Percentiles rank a stretch among this genome's conserved stretches.
These are phyloP conservation scores for Cryptoblepharus egeriae DNA, from an alignment of 2,797 vertebrate species.

Conservation along the genomic window DNA sequence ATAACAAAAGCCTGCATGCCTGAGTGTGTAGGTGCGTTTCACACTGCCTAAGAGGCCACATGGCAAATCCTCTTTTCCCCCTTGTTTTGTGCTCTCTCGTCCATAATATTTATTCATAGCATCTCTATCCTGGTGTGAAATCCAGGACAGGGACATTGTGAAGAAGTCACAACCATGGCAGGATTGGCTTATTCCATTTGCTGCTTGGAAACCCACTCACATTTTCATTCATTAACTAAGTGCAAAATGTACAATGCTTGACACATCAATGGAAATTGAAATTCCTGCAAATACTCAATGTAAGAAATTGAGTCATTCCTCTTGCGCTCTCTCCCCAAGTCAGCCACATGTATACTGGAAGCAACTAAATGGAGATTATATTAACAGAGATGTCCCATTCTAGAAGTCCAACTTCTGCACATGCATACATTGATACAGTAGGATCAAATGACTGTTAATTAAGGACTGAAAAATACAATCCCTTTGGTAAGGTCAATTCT, in stretches of 20 bases:
- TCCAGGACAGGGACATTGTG: conserved; percentile 68
- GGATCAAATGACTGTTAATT: neutral
- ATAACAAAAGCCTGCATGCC: conserved; percentile 61
- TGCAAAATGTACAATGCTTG: conserved; percentile 45
- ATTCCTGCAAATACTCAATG: conserved; percentile 53
- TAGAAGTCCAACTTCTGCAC: neutral
- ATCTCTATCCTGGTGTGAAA: conserved; percentile 72
- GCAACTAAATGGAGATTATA: conserved; percentile 23
- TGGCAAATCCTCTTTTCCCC: conserved; percentile 65
- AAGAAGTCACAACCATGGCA: conserved; percentile 66
- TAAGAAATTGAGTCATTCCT: conserved; percentile 20
- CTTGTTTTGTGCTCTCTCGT: conserved; percentile 72
- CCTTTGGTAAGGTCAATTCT: neutral
- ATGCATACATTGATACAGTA: neutral
- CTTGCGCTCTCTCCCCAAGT: conserved; percentile 5
- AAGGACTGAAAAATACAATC: neutral
- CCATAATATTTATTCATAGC: conserved; percentile 74
- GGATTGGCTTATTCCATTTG: conserved; percentile 63
- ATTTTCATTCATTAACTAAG: conserved; percentile 49
- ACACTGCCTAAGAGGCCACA: conserved; percentile 66
- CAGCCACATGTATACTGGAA: conserved; percentile 17
- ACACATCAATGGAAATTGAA: conserved; percentile 45
- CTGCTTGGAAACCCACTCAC: conserved; percentile 60
- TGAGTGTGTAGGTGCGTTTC: conserved; percentile 55
- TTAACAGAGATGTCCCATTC: neutral